Conservation (phyloP, 2,888 invertebrate species). For the Steinernema carpocapsae region DNA sequence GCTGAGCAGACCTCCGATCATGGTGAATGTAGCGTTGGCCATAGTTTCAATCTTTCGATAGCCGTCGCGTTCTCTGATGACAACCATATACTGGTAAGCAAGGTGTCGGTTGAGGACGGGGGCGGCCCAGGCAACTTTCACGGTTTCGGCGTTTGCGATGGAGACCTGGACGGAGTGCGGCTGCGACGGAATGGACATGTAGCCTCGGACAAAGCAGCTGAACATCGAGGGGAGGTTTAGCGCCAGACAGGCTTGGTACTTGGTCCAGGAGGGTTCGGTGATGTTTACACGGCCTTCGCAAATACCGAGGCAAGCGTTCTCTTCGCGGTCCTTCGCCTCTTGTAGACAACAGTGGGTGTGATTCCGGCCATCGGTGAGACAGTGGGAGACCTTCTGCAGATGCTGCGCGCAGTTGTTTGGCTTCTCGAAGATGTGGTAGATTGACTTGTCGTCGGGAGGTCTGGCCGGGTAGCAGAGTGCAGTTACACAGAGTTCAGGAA, state of each 20-base stretch:
- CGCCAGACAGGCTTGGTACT: slow-evolving; percentile 57
- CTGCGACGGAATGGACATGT: slow-evolving; percentile 50
- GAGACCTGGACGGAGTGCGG: slow-evolving; percentile 47
- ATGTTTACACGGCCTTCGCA: slow-evolving; percentile 46
- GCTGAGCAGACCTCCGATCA: slow-evolving; percentile 40
- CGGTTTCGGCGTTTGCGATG: slow-evolving; percentile 35
- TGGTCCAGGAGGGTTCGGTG: slow-evolving; percentile 41
- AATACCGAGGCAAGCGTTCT: slow-evolving; percentile 57
- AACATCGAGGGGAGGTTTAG: slow-evolving; percentile 60
- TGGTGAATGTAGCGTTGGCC: slow-evolving; percentile 30
- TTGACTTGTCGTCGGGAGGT: slow-evolving; percentile 55
- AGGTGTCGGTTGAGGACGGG: slow-evolving; percentile 44
- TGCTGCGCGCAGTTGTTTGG: slow-evolving; percentile 50
- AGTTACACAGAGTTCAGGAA: slow-evolving; percentile 54
- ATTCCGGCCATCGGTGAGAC: slow-evolving; percentile 62
- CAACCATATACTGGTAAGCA: slow-evolving; percentile 44
- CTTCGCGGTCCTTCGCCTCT: slow-evolving; percentile 50
- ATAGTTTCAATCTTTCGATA: neutral
- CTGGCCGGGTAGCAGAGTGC: slow-evolving; percentile 55
- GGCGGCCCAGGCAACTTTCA: slow-evolving; percentile 43
- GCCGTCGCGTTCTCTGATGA: slow-evolving; percentile 41
- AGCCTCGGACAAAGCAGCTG: slow-evolving; percentile 55
- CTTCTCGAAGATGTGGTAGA: slow-evolving; percentile 54
- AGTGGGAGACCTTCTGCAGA: slow-evolving; percentile 53
- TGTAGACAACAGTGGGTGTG: slow-evolving; percentile 55